Evolutionary conservation across 2,113 vertebrate species (phyloP).

Genomic region (Glaucidium brasilianum): DNA sequence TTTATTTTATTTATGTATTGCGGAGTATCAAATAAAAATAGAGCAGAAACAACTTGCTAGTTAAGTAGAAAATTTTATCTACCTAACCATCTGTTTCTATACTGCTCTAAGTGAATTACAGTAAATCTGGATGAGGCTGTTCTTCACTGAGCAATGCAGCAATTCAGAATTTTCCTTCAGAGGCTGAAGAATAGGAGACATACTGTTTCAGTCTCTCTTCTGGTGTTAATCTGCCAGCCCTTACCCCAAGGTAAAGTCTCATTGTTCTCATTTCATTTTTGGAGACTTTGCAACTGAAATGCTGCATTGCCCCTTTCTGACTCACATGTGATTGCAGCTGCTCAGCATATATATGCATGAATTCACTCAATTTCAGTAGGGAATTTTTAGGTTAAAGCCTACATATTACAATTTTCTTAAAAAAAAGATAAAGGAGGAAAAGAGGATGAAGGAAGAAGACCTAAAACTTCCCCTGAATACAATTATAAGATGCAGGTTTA

Average conservation of each 20-base stretch:
- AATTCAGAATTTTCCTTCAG: background rate
- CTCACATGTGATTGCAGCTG: slow-evolving; percentile 6
- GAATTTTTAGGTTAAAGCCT: background rate
- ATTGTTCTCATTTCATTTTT: background rate
- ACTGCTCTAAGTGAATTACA: background rate
- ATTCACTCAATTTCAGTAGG: background rate
- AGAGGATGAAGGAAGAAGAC: background rate
- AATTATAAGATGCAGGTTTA: background rate
- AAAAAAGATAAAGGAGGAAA: background rate
- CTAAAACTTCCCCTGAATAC: background rate
- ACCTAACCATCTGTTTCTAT: background rate
- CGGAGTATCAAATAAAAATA: background rate
- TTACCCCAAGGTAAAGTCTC: background rate
- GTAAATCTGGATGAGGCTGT: background rate
- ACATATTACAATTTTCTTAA: background rate
- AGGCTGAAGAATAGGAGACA: background rate
- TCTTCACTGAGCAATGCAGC: background rate
- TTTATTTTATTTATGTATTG: background rate
- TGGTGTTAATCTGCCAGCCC: background rate
- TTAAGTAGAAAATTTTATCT: background rate
- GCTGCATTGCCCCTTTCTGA: background rate
- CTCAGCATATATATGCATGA: slow-evolving; percentile 3
- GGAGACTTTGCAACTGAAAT: background rate
- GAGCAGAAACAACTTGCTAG: background rate
- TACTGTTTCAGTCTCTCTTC: background rate